These are phyloP conservation scores for Melanaphis sacchari DNA, from an alignment of 1,140 invertebrate genomes.

Conservation along the genomic window DNA sequence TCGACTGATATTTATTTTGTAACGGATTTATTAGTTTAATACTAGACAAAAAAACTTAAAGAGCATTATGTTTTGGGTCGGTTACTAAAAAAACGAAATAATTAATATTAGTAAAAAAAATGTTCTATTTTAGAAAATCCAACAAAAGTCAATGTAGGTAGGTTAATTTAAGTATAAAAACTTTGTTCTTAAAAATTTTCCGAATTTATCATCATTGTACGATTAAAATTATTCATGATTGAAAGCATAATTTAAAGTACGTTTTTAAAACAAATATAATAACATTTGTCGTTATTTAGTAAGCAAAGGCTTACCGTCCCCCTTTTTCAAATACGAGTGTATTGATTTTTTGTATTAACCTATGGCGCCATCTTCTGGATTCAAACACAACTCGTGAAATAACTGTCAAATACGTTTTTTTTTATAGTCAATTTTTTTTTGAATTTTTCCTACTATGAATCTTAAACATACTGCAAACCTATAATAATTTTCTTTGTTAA, in stretches of 20 bases:
- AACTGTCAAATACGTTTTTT: not conserved
- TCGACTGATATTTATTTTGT: not conserved
- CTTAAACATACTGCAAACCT: not conserved
- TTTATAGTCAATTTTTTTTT: not conserved
- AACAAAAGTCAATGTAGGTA: not conserved
- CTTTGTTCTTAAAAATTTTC: not conserved
- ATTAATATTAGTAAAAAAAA: too few relatives aligned
- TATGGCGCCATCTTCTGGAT: not conserved
- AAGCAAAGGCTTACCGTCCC: not conserved
- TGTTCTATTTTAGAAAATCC: not conserved
- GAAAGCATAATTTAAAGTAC: not conserved
- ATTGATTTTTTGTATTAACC: slow-evolving; percentile 9
- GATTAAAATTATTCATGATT: not conserved
- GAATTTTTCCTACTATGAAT: not conserved
- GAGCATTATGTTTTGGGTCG: not conserved
- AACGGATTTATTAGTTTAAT: not conserved
- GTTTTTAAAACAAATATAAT: not conserved
- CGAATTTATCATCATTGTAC: not conserved
- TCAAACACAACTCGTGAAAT: not conserved
- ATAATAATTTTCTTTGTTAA: not conserved
- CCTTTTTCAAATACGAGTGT: not conserved
- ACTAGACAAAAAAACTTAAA: not conserved
- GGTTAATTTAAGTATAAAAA: not conserved
- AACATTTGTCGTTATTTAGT: not conserved
- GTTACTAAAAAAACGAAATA: not conserved